These are phyloP conservation scores for Tricholaema leucomelas DNA, from an alignment of 2,113 vertebrate genomes.

Conservation along the genomic window DNA sequence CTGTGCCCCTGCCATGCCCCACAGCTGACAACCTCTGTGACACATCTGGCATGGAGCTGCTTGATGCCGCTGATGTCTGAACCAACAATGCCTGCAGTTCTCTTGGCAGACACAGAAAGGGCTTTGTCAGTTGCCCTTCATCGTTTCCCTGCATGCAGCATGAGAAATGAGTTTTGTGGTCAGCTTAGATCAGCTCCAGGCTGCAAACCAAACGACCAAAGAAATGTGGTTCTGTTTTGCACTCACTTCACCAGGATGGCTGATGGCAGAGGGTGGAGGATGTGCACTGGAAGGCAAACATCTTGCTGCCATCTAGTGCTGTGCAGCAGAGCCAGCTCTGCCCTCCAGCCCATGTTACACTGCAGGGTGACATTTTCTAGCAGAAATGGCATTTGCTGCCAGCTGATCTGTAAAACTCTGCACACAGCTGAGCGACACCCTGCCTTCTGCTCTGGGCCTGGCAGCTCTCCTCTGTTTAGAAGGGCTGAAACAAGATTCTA, in stretches of 20 bases:
- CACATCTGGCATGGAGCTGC: background rate
- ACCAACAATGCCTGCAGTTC: background rate
- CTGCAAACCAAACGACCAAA: background rate
- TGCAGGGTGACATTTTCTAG: too few species aligned
- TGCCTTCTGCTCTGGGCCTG: background rate
- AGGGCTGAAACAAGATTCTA: background rate
- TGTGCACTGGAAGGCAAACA: background rate
- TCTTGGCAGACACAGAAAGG: background rate
- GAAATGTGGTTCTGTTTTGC: background rate
- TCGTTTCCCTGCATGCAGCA: background rate
- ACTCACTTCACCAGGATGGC: background rate
- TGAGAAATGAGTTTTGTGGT: background rate
- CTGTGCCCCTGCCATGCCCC: background rate
- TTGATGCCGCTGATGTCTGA: background rate
- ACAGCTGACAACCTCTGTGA: background rate
- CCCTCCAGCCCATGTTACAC: too few species aligned
- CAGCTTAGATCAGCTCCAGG: background rate
- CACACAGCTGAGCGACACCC: background rate
- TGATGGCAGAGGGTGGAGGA: background rate
- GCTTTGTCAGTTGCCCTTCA: background rate
- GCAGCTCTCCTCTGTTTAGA: background rate
- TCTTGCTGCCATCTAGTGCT: constrained; percentile 65
- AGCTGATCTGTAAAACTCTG: background rate
- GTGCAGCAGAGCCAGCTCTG: background rate
- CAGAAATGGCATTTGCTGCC: background rate